These are phyloP conservation scores for Phragmatobia fuliginosa DNA, from an alignment of 2,888 invertebrate genomes.

Conservation along the genomic window DNA sequence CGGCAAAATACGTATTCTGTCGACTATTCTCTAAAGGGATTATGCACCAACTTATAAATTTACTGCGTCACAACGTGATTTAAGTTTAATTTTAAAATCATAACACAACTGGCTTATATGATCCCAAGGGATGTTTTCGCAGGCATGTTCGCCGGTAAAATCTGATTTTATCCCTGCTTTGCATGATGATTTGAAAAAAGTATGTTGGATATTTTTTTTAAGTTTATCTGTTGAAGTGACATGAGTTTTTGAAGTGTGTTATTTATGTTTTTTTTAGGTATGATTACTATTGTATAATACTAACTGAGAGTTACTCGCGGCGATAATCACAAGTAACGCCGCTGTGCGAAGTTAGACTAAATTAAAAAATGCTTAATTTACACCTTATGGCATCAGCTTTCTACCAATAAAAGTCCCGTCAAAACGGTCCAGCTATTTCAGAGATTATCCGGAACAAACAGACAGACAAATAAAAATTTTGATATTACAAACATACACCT, in stretches of 20 bases:
- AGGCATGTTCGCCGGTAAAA: conserved; percentile 33
- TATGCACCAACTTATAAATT: not conserved
- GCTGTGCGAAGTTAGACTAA: too few relatives aligned
- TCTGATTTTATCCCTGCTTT: conserved; percentile 23
- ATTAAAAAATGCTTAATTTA: too few relatives aligned
- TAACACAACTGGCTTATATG: conserved; percentile 13
- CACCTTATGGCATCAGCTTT: too few relatives aligned
- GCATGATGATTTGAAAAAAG: not conserved
- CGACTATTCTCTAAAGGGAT: not conserved
- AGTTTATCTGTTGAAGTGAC: not conserved
- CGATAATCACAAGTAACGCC: too few relatives aligned
- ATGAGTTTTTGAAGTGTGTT: not conserved
- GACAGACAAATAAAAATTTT: too few relatives aligned
- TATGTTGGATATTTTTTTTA: not conserved
- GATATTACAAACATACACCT: too few relatives aligned
- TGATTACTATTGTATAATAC: not conserved
- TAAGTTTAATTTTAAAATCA: conserved; percentile 42
- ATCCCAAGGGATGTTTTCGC: conserved; percentile 27
- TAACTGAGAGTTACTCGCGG: too few relatives aligned
- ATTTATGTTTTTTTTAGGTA: not conserved
- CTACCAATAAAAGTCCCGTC: too few relatives aligned
- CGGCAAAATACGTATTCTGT: not conserved
- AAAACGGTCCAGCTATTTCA: too few relatives aligned
- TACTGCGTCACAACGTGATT: conserved; percentile 6
- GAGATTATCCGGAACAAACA: too few relatives aligned